phyloP scores from a whole-genome alignment of 2,797 vertebrate genomes.

The Prionace glauca region DNA sequence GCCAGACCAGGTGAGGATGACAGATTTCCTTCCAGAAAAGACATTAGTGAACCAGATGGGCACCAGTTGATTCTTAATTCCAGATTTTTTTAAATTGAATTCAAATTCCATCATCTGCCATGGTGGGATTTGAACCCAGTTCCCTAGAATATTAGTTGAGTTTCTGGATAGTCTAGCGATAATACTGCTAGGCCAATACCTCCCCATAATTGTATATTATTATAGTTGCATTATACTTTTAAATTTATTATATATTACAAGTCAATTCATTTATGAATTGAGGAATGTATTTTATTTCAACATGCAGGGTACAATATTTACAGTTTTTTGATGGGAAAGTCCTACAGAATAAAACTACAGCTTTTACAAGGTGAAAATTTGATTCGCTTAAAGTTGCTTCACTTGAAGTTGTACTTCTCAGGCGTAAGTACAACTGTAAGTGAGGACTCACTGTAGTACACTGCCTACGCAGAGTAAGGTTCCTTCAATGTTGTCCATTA shows the following conservation, averaged over 20 bases:
- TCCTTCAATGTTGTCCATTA: neutral
- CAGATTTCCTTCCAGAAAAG: too few relatives aligned
- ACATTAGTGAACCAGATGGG: too few relatives aligned
- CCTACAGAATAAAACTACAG: neutral
- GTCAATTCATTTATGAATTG: neutral
- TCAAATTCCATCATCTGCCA: too few relatives aligned
- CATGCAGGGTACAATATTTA: neutral
- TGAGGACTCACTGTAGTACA: neutral
- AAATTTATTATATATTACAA: neutral
- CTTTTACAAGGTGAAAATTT: neutral
- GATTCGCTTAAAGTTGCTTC: neutral
- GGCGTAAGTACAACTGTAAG: neutral
- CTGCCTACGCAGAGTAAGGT: neutral
- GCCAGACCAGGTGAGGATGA: too few relatives aligned
- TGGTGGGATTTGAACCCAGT: too few relatives aligned
- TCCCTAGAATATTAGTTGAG: too few relatives aligned
- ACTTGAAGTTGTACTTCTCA: neutral
- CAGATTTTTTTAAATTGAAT: too few relatives aligned
- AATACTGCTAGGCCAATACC: too few relatives aligned
- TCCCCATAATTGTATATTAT: too few relatives aligned
- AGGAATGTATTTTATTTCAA: neutral
- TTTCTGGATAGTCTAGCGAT: too few relatives aligned
- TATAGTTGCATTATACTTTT: neutral
- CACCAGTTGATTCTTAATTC: too few relatives aligned
- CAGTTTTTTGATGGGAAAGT: neutral